A percentile compares a stretch with the other conserved stretches of the same genome.
phyloP scores from a whole-genome alignment of 2,797 vertebrate species.

The Pangasius macronema region DNA sequence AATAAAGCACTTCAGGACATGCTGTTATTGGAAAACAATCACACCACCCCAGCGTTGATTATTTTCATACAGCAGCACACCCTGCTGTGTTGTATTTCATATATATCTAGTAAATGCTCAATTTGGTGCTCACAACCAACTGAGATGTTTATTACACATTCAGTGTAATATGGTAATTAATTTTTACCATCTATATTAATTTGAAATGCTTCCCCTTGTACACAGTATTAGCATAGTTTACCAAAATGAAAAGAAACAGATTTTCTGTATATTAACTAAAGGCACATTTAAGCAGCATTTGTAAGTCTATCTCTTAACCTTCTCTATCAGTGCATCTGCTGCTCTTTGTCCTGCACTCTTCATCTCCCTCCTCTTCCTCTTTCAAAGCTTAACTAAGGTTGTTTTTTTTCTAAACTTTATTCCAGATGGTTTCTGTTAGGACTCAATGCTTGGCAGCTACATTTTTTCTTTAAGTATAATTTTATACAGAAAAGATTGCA shows the following conservation, averaged over 20 bases:
- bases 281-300: not conserved
- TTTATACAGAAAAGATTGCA: conserved; percentile 70
- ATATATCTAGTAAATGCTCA: not conserved
- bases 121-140: not conserved
- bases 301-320: not conserved
- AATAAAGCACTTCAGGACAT: not conserved
- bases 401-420: conserved; percentile 69
- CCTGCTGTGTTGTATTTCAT: not conserved
- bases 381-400: conserved; percentile 58
- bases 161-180: not conserved
- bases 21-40: not conserved
- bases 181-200: not conserved
- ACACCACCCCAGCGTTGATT: not conserved
- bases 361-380: conserved; percentile 46
- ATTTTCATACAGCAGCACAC: not conserved
- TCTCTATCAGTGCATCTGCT: conserved; percentile 32
- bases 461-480: conserved; percentile 67
- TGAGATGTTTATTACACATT: not conserved
- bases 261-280: not conserved
- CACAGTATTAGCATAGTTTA: not conserved
- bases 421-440: conserved; percentile 81
- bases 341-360: conserved; percentile 41
- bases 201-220: not conserved
- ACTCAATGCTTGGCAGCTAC: conserved; percentile 71
- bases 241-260: not conserved